Evolutionary conservation across 2,113 vertebrate genomes (phyloP).

Genomic region (Hiodon tergisus): DNA sequence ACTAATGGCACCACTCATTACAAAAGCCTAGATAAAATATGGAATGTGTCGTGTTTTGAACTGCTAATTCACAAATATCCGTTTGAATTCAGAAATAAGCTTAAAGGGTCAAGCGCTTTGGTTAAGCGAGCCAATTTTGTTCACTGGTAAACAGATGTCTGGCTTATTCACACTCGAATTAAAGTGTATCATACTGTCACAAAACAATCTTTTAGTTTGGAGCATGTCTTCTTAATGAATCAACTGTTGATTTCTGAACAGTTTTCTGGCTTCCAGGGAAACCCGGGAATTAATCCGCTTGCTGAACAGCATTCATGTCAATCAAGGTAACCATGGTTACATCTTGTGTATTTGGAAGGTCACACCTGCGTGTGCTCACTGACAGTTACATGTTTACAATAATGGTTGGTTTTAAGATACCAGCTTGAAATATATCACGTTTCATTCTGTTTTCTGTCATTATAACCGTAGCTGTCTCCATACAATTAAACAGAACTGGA

Average conservation of each 20-base stretch:
- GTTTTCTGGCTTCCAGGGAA: too few species aligned
- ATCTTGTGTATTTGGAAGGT: background rate
- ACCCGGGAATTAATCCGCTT: too few species aligned
- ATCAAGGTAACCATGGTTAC: background rate
- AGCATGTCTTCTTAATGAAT: too few species aligned
- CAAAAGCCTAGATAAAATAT: too few species aligned
- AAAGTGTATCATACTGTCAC: too few species aligned
- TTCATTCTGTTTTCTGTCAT: constrained; percentile 24
- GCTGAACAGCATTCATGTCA: too few species aligned
- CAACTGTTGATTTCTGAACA: too few species aligned
- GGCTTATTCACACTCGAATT: background rate
- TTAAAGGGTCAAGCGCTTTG: constrained; percentile 6
- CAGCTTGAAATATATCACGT: constrained; percentile 18
- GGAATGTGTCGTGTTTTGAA: too few species aligned
- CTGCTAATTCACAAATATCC: background rate
- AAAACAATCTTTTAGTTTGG: too few species aligned
- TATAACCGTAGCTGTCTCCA: constrained; percentile 33
- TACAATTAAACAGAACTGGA: constrained; percentile 41
- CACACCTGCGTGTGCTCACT: background rate
- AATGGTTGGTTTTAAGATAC: constrained; percentile 13
- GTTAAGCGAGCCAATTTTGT: constrained; percentile 3
- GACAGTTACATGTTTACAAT: constrained; percentile 22
- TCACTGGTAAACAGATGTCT: constrained; percentile 5
- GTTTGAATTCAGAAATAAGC: background rate
- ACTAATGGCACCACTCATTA: too few species aligned